Evolutionary conservation across 2,113 vertebrate species (phyloP), one percentile per base, ranked within the genome.

Genomic region (Todiramphus chloris): DNA sequence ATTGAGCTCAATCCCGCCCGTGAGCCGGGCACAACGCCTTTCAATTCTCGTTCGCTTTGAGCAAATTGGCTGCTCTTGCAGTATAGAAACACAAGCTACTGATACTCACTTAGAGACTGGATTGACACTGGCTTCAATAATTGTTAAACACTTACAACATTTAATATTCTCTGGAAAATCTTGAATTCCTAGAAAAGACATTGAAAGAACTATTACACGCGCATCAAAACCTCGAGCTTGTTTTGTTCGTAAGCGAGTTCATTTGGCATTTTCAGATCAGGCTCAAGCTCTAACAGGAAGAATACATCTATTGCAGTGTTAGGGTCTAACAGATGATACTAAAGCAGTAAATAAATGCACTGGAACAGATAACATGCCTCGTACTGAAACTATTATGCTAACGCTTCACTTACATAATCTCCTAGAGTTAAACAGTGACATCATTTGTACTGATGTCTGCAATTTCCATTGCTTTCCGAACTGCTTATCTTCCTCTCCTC

Each of bases 131-230:
- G 99, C 99, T 98, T 99, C 99, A 97, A 99, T 99, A 97, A 99
- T 99, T 91, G 99, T 99, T 98, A 99, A 98, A 98, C 99, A 99
- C 98, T 99, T 99, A 98, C 99, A 99, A 95, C 99, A 99, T 97
- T 99, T 99, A 89, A 99, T 99, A 92, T 99, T 99, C 96, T 99
- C 99, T 97, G 99, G 99, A 97, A 99, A 99, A 98, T 99, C 99
- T 98, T 99, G 99, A 97, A 99, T 99, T 97, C 99, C 99, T 99
- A 94, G 85, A 92, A 92, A 95, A 50, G 87, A 72, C 10, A 81
- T 3, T 21, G 76, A 39, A 87, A 87, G 13, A 56, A 16, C 16
- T 51, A 28, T 72, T 35, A 76, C 72, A 33, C 30, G 30, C 51
- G 76, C 16, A 7, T 77, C 16, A 50, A 48, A 48, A 11, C 64